Evolutionary conservation across 2,888 invertebrate genomes (phyloP), one percentile per base, ranked within the genome.

Genomic region (Lasioglossum malachurum): DNA sequence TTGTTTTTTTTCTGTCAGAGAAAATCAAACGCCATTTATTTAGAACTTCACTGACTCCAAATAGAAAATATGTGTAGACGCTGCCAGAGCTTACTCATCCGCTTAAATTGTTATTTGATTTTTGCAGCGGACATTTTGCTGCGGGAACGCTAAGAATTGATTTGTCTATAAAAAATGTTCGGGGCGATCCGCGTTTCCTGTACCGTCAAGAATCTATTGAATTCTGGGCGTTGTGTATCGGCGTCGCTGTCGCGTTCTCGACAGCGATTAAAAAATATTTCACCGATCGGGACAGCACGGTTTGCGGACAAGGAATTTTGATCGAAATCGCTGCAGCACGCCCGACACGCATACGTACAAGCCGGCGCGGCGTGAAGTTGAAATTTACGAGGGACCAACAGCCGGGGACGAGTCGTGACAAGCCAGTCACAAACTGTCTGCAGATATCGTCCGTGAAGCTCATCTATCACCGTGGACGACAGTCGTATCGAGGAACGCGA

Each of bases 381-480:
- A 77, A 83, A 88, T 85, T 85, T 84, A 83, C 84, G 85, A 86
- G 41, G 84, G 49, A 60, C 35, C 77, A 71, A 78, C 75, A 38
- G 23, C 46, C n/a, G 73, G 74, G 53, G 88, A 75, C 80, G 44
- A 80, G 79, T 88, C 87, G 67, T 77, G 83, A 80, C 60, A 64
- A 64, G 73, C 53, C 73, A 72, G 69, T 82, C 80, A 75, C 74
- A 71, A 82, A 85, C 78, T 80, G 83, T 82, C 78, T 44, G 57
- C 64, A 57, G 83, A 86, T 85, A 85, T 81, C 83, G 87, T 82
- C 80, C 44, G 46, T 85, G 78, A 75, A 80, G 82, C 78, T 85
- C 80, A 89, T 86, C 89, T 76, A 84, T 89, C 89, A 89, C 76
- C 27, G 44, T 10, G 75, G 38, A 46, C 77, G 89, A 89, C 89